phyloP scores from a whole-genome alignment of 2,888 invertebrate species.

The Azorinus chamasolen region DNA sequence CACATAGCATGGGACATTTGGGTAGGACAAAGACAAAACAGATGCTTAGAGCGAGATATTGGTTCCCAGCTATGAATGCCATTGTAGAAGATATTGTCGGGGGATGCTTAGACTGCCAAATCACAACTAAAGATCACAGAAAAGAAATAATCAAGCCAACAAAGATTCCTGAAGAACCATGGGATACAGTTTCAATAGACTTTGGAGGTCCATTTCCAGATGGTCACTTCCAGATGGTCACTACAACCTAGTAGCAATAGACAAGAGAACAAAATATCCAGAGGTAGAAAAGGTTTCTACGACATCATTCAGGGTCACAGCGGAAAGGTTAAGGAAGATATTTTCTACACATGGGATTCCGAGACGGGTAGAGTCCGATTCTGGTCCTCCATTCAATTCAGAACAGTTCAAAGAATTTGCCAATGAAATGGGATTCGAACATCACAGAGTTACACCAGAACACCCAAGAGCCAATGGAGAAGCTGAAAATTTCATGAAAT shows the following conservation, averaged over 20 bases:
- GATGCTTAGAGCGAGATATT: slow-evolving; percentile 6
- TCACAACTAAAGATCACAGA: slow-evolving; percentile 18
- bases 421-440: no score
- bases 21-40: slow-evolving; percentile 13
- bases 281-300: slow-evolving; percentile 21
- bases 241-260: no score
- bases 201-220: no score
- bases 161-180: slow-evolving; percentile 25
- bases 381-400: slow-evolving; percentile 52
- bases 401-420: slow-evolving; percentile 42
- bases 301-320: slow-evolving; percentile 13
- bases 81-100: slow-evolving; percentile 5
- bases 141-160: slow-evolving; percentile 35
- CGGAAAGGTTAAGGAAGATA: slow-evolving; percentile 21
- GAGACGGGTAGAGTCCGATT: slow-evolving; percentile 23
- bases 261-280: slow-evolving; percentile 22
- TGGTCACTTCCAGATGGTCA: no score
- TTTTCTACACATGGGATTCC: slow-evolving; percentile 51
- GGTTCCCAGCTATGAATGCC: neutral
- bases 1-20: slow-evolving; percentile 20
- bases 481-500: slow-evolving; percentile 33
- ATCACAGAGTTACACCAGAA: no score
- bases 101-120: slow-evolving; percentile 33
- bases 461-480: no score
- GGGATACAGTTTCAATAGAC: no score